A percentile compares a stretch with the other conserved stretches of the same genome.
Evolutionary conservation across 2,797 vertebrate genomes (phyloP).

Genomic region (Crocidura indochinensis): DNA sequence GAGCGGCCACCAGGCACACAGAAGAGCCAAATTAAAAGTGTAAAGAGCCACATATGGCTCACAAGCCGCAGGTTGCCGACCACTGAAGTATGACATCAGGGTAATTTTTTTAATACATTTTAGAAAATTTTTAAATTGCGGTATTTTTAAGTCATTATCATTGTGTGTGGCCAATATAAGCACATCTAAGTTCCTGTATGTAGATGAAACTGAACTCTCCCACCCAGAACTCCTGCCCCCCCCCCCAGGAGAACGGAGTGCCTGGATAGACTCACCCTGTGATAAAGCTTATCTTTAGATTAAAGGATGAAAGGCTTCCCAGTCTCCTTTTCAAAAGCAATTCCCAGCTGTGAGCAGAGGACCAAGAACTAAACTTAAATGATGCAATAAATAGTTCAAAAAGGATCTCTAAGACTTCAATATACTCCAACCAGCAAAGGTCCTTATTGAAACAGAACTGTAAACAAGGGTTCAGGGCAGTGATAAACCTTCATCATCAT

Average conservation of each 20-base stretch:
- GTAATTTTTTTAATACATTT: background rate
- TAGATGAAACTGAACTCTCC: background rate
- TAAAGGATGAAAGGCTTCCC: conserved; percentile 67
- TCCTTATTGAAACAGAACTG: background rate
- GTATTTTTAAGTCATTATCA: background rate
- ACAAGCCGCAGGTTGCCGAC: no score
- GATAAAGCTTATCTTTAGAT: conserved; percentile 80
- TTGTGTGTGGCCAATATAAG: background rate
- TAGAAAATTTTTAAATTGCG: background rate
- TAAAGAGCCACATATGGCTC: no score
- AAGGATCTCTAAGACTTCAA: conserved; percentile 23
- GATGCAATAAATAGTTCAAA: conserved; percentile 43
- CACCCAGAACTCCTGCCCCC: background rate
- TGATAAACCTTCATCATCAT: background rate
- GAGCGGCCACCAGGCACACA: no score
- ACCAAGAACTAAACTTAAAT: conserved; percentile 61
- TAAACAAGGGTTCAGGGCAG: background rate
- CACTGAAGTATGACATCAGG: background rate
- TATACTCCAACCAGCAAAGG: background rate
- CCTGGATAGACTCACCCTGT: conserved; percentile 35
- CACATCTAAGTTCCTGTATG: background rate
- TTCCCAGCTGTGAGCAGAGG: conserved; percentile 43
- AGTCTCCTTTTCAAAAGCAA: conserved; percentile 69
- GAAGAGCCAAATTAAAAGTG: no score
- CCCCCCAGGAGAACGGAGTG: background rate